phyloP scores from a whole-genome alignment of 2,797 vertebrate genomes.

The Arrhamphus sclerolepis region DNA sequence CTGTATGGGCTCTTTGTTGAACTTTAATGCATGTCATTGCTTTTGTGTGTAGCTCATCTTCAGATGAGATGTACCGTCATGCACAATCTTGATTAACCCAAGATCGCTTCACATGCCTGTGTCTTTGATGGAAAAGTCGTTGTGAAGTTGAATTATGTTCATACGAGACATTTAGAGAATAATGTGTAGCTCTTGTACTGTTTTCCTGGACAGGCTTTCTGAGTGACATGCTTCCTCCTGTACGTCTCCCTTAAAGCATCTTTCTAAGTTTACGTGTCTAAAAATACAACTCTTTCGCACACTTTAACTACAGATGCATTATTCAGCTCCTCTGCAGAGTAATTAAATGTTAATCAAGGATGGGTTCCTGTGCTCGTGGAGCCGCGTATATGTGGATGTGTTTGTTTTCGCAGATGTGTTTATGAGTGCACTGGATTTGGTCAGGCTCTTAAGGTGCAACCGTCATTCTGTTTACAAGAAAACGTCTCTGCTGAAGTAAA shows the following conservation, averaged over 20 bases:
- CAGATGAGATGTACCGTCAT: no score
- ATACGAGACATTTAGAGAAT: no score
- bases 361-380: slow-evolving; percentile 50
- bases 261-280: slow-evolving; percentile 68
- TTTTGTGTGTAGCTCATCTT: no score
- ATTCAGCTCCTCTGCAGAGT: slow-evolving; percentile 76
- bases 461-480: background rate
- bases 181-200: background rate
- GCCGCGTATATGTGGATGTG: slow-evolving; percentile 20
- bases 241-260: slow-evolving; percentile 46
- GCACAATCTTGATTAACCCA: no score
- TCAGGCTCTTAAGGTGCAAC: background rate
- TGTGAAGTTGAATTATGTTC: no score
- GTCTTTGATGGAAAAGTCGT: no score
- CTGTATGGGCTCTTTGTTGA: no score
- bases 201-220: background rate
- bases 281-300: slow-evolving; percentile 71
- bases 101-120: no score
- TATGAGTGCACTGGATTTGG: background rate
- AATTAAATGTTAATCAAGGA: slow-evolving; percentile 82
- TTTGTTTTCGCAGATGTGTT: slow-evolving; percentile 19
- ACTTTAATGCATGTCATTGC: no score
- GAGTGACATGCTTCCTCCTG: slow-evolving; percentile 7
- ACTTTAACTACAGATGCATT: slow-evolving; percentile 74
- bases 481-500: background rate